These are phyloP conservation scores for Phaedon cochleariae DNA, from an alignment of 2,888 invertebrate genomes.

Conservation along the genomic window DNA sequence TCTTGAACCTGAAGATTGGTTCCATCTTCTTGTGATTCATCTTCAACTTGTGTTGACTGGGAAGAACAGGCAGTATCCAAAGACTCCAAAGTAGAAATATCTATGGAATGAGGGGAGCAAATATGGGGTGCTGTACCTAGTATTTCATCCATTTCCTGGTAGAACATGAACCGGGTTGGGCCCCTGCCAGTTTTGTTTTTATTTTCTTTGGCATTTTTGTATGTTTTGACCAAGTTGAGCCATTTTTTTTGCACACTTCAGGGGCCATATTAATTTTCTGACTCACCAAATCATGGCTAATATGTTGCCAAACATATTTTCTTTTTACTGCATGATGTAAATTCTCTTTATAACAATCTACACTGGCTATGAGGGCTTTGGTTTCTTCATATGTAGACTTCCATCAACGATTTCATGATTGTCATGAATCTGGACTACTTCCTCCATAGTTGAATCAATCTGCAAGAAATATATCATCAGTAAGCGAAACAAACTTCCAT, in stretches of 20 bases:
- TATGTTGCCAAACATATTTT: slow-evolving; percentile 11
- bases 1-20: not conserved
- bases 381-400: slow-evolving; percentile 4
- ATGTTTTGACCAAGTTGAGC: slow-evolving; percentile 5
- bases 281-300: not conserved
- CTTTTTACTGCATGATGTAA: slow-evolving; percentile 10
- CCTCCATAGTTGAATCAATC: slow-evolving; percentile 1
- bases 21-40: not conserved
- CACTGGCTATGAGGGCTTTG: slow-evolving; percentile 6
- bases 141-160: slow-evolving; percentile 9
- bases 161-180: slow-evolving; percentile 10
- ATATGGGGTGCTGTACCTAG: slow-evolving; percentile 14
- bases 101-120: slow-evolving; percentile 1
- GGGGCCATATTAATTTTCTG: not conserved
- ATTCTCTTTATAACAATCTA: slow-evolving; percentile 4
- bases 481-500: not conserved
- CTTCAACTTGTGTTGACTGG: slow-evolving; percentile 7
- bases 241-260: not conserved
- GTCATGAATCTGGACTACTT: not conserved
- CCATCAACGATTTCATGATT: not conserved
- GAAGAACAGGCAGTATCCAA: slow-evolving; percentile 15
- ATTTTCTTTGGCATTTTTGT: slow-evolving; percentile 10
- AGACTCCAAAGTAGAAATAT: slow-evolving; percentile 13
- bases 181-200: slow-evolving; percentile 5
- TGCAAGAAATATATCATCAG: slow-evolving; percentile 9